phyloP scores from a whole-genome alignment of 2,888 invertebrate genomes.

The Heliconius erato region DNA sequence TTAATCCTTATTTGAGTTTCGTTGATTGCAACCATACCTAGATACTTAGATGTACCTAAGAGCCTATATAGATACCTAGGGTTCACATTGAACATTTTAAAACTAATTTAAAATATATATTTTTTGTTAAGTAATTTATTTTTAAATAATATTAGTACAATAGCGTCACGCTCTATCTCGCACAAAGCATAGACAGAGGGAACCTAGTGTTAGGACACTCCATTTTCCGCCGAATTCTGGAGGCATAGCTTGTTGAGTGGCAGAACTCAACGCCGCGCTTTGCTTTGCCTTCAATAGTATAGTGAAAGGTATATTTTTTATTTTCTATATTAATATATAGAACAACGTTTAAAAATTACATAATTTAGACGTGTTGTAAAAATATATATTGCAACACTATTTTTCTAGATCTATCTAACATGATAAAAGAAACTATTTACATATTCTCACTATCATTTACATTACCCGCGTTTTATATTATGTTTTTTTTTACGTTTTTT shows the following conservation, averaged over 20 bases:
- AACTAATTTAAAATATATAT: too few species aligned
- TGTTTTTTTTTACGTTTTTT: not conserved
- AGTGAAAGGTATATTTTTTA: not conserved
- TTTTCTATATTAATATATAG: not conserved
- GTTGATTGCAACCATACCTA: not conserved
- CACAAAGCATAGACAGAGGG: too few species aligned
- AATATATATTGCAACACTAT: not conserved
- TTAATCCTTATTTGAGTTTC: slow-evolving; percentile 32
- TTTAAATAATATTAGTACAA: too few species aligned
- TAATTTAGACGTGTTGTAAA: not conserved
- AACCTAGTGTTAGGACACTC: too few species aligned
- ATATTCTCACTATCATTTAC: not conserved
- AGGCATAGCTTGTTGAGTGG: too few species aligned
- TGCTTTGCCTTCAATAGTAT: not conserved
- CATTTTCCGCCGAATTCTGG: too few species aligned
- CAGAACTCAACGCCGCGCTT: too few species aligned
- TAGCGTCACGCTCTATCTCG: too few species aligned
- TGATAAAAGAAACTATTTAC: not conserved
- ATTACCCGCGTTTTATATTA: not conserved
- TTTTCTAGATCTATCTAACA: slow-evolving; percentile 29
- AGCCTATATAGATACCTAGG: too few species aligned
- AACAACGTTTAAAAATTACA: not conserved
- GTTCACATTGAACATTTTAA: too few species aligned
- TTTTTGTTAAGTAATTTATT: too few species aligned
- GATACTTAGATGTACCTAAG: not conserved